Evolutionary conservation across 2,888 invertebrate species (phyloP), one percentile per base, ranked within the genome.

Genomic region (Dicyrtoma fusca): DNA sequence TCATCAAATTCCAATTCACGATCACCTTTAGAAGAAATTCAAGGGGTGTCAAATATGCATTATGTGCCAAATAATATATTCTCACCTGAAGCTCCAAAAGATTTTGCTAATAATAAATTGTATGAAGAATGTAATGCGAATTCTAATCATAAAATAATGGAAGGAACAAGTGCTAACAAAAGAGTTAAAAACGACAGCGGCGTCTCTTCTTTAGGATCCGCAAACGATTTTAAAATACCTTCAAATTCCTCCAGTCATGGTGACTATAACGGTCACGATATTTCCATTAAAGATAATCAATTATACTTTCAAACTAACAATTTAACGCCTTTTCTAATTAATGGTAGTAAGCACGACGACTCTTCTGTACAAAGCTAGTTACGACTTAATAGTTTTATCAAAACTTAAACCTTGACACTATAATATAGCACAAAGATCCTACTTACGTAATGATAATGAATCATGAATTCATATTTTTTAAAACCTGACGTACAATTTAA

Each of bases 131-230:
- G 8, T 11, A 21, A 4, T 5, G 26, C 14, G 14, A 13, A 14
- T 2, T 23, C 14, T 25, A 26, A 10, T 57, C 11, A 25, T 57
- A 57, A 25, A 8, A 57, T 25, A 25, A 3, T 34, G 3, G 34
- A 34, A 34, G 34, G 8, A 8, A 5, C 3, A 5, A 34, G 34
- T 34, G 3, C 34, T 57, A 57, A 59, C 6, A 76, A 73, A 65
- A 70, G 79, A 57, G 74, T 78, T 23, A 80, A 80, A 63, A 80
- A 78, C 72, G 80, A 80, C 65, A 79, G 79, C 64, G 80, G 80
- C 4, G 59, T 80, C 3, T 79, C 77, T n/a, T 80, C 80, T 0
- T 78, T 79, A 62, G 80, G 77, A 23, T 79, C 78, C 11, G 44
- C 17, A 11, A 44, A 44, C 26, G 55, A 57, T n/a, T 47, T 11